A percentile compares a stretch with the other conserved stretches of the same genome.
Evolutionary conservation across 2,113 vertebrate species (phyloP).

Genomic region (Hylia prasina): DNA sequence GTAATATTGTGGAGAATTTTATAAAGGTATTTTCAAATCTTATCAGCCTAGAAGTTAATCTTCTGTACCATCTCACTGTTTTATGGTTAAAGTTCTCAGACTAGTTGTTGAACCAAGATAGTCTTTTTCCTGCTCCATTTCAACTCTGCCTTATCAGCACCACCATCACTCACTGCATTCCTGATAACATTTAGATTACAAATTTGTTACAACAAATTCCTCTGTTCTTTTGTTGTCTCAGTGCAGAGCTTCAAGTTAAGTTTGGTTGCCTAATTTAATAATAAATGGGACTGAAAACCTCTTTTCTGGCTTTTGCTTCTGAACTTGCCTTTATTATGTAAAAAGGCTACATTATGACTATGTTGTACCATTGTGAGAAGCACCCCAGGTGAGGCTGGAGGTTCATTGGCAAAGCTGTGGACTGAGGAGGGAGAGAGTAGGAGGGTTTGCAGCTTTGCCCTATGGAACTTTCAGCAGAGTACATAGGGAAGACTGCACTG

Average conservation of each 20-base stretch:
- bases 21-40: not conserved
- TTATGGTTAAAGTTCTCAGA: not conserved
- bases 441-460: not conserved
- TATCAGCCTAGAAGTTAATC: not conserved
- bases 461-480: not conserved
- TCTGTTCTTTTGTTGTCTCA: not conserved
- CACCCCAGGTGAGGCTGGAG: not conserved
- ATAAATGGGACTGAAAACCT: not conserved
- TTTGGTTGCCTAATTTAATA: not conserved
- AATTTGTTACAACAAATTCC: not conserved
- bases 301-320: not conserved
- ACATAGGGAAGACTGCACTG: rapidly evolving
- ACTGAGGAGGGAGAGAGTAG: not conserved
- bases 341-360: not conserved
- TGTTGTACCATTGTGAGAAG: not conserved
- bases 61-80: not conserved
- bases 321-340: not conserved
- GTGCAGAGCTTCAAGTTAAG: not conserved
- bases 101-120: not conserved
- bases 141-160: not conserved
- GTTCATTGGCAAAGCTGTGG: not conserved
- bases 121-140: not conserved
- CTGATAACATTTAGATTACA: not conserved
- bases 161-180: not conserved
- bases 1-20: not conserved